Evolutionary conservation across 2,888 invertebrate species (phyloP), one percentile per base, ranked within the genome.

Genomic region (Leucania comma): DNA sequence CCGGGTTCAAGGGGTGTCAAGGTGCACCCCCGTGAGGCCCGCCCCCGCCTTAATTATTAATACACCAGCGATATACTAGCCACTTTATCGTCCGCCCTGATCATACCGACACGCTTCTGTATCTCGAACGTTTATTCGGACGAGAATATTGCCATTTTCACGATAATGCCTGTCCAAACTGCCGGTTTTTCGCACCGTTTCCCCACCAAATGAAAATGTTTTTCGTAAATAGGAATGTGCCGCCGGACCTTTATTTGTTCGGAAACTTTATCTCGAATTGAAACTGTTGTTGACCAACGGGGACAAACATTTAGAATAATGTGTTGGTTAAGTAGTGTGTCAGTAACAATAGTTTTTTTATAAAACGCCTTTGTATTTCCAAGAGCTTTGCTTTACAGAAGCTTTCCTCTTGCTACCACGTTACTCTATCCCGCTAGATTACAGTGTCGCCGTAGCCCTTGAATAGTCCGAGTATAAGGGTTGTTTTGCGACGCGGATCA

Each of bases 1-100:
- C 83, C 66, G 83, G 83, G 89, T 88, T 88, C 88, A 87, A 85
- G 89, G 91, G 90, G 89, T 89, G 91, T 90, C 89, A 88, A 89
- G 90, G 89, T 88, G 84, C 85, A 84, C 83, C 87, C 86, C 84
- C 70, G 69, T 72, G 75, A 46, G 77, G 75, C 74, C 80, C 84
- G 73, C 81, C 80, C 83, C 78, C 85, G 81, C 83, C 84, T 89
- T 90, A 85, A 90, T 90, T 91, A 92, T 91, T 90, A 86, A 91
- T 87, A 88, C 84, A 75, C 80, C 84, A 73, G 62, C 84, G 42
- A 72, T 83, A 84, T 75, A 77, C 84, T 64, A 75, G 76, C 74
- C 81, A 84, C 83, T 82, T 83, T 81, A 85, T 81, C 76, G 82
- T 51, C 62, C 56, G 68, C 73, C 68, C 81, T 83, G 68, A 75